These are phyloP conservation scores for Rissa tridactyla DNA, from an alignment of 2,113 vertebrate genomes.

Conservation along the genomic window DNA sequence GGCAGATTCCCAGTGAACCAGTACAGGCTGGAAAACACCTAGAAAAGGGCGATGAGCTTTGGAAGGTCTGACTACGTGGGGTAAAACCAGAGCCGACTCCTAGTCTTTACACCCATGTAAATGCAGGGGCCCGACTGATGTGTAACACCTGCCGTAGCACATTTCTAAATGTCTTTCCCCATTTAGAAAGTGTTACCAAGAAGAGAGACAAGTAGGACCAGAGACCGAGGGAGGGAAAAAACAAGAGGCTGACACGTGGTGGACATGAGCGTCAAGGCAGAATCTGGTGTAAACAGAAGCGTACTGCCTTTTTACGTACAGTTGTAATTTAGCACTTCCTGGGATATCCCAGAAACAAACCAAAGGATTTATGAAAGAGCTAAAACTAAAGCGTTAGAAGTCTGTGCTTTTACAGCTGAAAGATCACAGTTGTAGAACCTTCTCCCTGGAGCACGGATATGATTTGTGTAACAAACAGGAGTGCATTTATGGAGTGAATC, in stretches of 20 bases:
- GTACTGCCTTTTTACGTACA: neutral
- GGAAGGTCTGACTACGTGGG: neutral
- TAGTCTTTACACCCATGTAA: neutral
- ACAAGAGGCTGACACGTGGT: neutral
- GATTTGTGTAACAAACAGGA: neutral
- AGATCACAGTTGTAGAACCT: neutral
- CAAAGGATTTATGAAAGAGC: neutral
- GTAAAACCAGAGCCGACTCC: neutral
- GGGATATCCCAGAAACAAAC: neutral
- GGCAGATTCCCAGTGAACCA: neutral
- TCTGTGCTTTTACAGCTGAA: neutral
- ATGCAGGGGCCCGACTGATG: too few relatives aligned
- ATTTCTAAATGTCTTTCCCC: neutral
- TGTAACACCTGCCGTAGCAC: neutral
- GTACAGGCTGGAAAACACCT: neutral
- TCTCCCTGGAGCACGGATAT: neutral
- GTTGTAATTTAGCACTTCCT: neutral
- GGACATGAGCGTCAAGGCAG: neutral
- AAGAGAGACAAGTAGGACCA: neutral
- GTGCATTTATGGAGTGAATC: neutral
- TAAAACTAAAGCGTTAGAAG: neutral
- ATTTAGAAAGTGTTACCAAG: neutral
- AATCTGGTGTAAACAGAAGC: neutral
- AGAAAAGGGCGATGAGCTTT: neutral
- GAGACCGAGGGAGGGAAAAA: neutral